A percentile compares a stretch with the other conserved stretches of the same genome.
Conservation (phyloP, 2,113 vertebrate species). For the Carassius carassius region DNA sequence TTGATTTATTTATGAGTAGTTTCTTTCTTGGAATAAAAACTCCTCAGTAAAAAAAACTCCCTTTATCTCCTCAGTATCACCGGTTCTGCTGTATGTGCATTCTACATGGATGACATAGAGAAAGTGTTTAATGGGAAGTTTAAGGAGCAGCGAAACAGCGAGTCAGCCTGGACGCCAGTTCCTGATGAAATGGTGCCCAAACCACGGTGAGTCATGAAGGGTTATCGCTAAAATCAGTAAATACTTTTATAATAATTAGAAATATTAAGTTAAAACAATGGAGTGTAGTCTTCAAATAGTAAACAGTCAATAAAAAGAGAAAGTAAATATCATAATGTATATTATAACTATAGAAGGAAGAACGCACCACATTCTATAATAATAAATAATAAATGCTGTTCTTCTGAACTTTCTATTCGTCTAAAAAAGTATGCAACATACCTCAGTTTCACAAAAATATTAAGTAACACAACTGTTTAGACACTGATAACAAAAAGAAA, state of each 20-base stretch:
- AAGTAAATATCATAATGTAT: no score
- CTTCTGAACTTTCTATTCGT: no score
- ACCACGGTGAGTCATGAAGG: constrained; percentile 78
- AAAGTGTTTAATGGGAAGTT: constrained; percentile 88
- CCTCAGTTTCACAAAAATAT: not conserved
- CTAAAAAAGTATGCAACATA: not conserved
- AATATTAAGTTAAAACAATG: not conserved
- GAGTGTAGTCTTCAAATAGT: not conserved
- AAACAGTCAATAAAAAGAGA: not conserved
- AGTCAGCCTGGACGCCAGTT: constrained; percentile 86
- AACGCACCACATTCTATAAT: no score
- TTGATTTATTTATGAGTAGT: not conserved
- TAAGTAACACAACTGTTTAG: not conserved
- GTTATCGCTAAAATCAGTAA: not conserved
- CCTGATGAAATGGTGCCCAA: constrained; percentile 89
- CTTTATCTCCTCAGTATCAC: constrained; percentile 81
- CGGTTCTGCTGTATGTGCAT: constrained; percentile 91
- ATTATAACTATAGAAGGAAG: no score
- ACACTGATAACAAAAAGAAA: not conserved
- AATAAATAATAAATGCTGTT: no score
- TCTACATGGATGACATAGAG: constrained; percentile 96
- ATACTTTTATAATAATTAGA: not conserved
- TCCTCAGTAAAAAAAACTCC: no score
- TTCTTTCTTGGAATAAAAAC: not conserved
- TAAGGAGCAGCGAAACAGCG: constrained; percentile 86